These are phyloP conservation scores for Bombus confusus DNA, from an alignment of 1,140 invertebrate genomes.

Conservation along the genomic window DNA sequence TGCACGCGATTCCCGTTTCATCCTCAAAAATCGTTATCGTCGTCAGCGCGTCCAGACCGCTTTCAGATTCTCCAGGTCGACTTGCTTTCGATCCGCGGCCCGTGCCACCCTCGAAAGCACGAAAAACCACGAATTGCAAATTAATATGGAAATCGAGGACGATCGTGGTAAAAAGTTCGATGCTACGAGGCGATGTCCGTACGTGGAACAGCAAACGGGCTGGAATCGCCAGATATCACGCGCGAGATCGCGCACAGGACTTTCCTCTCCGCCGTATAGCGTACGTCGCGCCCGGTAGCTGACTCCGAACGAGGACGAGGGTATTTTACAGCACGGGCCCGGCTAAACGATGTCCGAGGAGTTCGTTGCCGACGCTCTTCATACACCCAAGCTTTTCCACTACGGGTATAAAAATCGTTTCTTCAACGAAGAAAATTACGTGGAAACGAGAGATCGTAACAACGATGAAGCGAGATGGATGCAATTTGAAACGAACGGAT, in stretches of 20 bases:
- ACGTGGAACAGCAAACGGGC: neutral
- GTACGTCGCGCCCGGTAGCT: neutral
- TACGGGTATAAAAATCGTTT: neutral
- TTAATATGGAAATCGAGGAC: constrained; percentile 8
- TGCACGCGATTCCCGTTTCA: neutral
- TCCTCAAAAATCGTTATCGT: neutral
- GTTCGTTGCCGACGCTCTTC: neutral
- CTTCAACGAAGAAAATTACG: neutral
- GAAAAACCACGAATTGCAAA: constrained; percentile 20
- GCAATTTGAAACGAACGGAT: too few relatives aligned
- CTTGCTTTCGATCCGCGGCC: neutral
- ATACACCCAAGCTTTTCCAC: neutral
- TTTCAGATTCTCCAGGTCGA: neutral
- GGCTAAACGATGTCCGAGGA: neutral
- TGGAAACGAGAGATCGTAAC: neutral
- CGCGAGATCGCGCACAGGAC: neutral
- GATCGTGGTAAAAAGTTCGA: constrained; percentile 14
- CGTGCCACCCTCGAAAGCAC: neutral
- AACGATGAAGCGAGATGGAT: neutral
- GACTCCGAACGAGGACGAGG: neutral
- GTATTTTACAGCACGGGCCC: neutral
- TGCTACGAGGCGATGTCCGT: neutral
- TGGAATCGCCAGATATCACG: neutral
- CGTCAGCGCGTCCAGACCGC: too few relatives aligned
- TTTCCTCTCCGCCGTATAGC: neutral